A percentile compares a stretch with the other conserved stretches of the same genome.
phyloP scores from a whole-genome alignment of 2,113 vertebrate species.

The Rhinolophus ferrumequinum region DNA sequence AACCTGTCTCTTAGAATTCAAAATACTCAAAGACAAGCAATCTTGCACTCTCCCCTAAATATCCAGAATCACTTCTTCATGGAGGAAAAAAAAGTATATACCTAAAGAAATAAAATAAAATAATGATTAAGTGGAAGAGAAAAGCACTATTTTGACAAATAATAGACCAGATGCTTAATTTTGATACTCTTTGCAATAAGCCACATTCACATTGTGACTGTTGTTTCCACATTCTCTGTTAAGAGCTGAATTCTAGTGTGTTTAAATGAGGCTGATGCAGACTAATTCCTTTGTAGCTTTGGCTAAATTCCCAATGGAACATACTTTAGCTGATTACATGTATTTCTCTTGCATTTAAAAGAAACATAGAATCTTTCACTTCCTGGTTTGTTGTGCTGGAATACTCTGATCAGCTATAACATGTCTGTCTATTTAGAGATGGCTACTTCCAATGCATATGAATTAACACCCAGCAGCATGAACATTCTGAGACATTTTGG shows the following conservation, averaged over 20 bases:
- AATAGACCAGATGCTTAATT: slow-evolving; percentile 33
- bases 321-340: slow-evolving; percentile 6
- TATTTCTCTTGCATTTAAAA: slow-evolving; percentile 60
- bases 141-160: background rate
- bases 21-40: background rate
- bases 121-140: background rate
- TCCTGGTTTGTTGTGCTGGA: background rate
- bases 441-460: background rate
- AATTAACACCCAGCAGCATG: slow-evolving; percentile 12
- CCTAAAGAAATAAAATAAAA: background rate
- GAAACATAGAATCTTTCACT: background rate
- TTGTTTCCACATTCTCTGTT: slow-evolving; percentile 6
- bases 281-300: slow-evolving; percentile 45
- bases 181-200: background rate
- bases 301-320: slow-evolving; percentile 8
- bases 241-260: background rate
- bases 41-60: slow-evolving; percentile 36
- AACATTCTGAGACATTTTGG: slow-evolving; percentile 22
- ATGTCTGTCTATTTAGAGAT: background rate
- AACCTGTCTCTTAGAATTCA: slow-evolving; percentile 68
- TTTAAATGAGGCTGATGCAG: slow-evolving; percentile 5
- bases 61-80: slow-evolving; percentile 56
- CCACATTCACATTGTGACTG: background rate
- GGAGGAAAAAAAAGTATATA: slow-evolving; percentile 12
- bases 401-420: background rate